Percentiles rank a stretch among this genome's conserved stretches.
phyloP scores from a whole-genome alignment of 2,888 invertebrate species.

The Alcis repandata region DNA sequence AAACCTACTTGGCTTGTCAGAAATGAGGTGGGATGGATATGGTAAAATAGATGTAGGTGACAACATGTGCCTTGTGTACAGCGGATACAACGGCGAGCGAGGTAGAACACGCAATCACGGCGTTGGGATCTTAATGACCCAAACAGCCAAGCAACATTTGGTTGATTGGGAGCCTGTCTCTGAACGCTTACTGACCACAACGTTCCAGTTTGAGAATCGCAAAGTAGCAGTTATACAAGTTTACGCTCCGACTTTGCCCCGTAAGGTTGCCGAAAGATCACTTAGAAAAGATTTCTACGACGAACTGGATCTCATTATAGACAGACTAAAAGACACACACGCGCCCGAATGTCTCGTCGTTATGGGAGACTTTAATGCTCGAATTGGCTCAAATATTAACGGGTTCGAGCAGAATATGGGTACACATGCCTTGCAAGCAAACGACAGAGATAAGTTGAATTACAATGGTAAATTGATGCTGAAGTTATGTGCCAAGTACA shows the following conservation, averaged over 20 bases:
- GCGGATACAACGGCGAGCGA: not conserved
- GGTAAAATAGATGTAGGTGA: not conserved
- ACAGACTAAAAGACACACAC: not conserved
- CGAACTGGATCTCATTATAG: not conserved
- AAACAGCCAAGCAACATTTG: not conserved
- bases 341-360: not conserved
- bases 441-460: not conserved
- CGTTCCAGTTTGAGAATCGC: not conserved
- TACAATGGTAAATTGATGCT: not conserved
- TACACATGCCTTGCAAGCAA: not conserved
- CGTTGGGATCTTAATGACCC: not conserved
- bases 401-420: not conserved
- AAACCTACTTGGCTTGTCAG: not conserved
- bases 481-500: not conserved
- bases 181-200: not conserved
- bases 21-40: not conserved
- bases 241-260: not conserved
- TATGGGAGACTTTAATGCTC: slow-evolving; percentile 9
- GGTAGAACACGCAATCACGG: not conserved
- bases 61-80: not conserved
- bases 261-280: no score
- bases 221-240: slow-evolving; percentile 1
- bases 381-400: not conserved
- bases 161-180: not conserved
- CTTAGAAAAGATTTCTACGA: not conserved